Conservation (phyloP, 2,888 invertebrate genomes). For the Coenonympha arcania region DNA sequence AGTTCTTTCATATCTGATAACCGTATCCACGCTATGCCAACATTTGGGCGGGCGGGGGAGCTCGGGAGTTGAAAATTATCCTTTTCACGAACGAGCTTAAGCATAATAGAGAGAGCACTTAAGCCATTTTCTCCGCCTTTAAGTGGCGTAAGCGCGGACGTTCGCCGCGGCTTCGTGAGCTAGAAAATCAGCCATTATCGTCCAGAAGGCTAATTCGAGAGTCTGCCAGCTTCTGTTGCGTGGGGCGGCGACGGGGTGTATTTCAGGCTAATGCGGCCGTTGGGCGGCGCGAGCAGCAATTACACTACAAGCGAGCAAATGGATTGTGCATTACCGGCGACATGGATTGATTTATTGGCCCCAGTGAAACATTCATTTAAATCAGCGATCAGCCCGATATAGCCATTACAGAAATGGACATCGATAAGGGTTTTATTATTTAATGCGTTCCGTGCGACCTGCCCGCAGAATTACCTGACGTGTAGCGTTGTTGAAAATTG, state of each 20-base stretch:
- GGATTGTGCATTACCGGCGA: slow-evolving; percentile 70
- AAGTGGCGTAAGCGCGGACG: slow-evolving; percentile 72
- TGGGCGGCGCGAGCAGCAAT: slow-evolving; percentile 72
- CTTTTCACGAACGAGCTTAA: slow-evolving; percentile 74
- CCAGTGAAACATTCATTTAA: slow-evolving; percentile 40
- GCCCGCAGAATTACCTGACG: slow-evolving; percentile 45
- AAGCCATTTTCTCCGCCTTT: slow-evolving; percentile 75
- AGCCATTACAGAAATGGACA: slow-evolving; percentile 52
- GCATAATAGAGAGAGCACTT: slow-evolving; percentile 75
- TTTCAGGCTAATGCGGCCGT: slow-evolving; percentile 64
- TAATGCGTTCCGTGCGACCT: slow-evolving; percentile 50
- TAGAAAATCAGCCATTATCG: slow-evolving; percentile 72
- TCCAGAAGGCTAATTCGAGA: slow-evolving; percentile 53
- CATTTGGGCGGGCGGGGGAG: slow-evolving; percentile 49
- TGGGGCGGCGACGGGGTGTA: slow-evolving; percentile 47
- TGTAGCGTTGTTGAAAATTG: slow-evolving; percentile 35
- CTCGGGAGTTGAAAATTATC: slow-evolving; percentile 73
- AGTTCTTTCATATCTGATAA: not conserved
- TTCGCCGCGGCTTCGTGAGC: slow-evolving; percentile 69
- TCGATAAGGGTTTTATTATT: slow-evolving; percentile 46
- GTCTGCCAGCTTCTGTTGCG: slow-evolving; percentile 39
- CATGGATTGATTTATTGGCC: slow-evolving; percentile 69
- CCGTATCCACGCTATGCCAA: slow-evolving; percentile 46
- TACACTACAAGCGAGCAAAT: slow-evolving; percentile 67
- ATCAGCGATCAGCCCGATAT: slow-evolving; percentile 49